Evolutionary conservation across 2,888 invertebrate genomes (phyloP), one percentile per base, ranked within the genome.

Genomic region (Cantharis lateralis): DNA sequence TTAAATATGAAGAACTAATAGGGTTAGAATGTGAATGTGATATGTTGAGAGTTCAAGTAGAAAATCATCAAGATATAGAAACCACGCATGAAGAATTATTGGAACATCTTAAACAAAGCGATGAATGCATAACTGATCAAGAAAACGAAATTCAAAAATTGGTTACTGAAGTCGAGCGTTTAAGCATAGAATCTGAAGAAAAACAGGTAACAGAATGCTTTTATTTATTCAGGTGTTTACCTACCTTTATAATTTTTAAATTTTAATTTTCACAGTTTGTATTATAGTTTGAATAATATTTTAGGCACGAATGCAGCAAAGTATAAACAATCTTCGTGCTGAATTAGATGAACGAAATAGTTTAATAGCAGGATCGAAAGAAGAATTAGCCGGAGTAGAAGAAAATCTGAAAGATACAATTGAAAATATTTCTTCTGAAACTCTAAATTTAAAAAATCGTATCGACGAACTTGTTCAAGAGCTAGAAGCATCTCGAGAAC

Each of bases 401-500:
- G 20, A 66, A 15, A 0, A 66, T 2, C 20, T 66, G 16, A 20
- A 10, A 66, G n/a, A 15, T 66, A 66, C 64, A 66, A 66, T 66
- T 20, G 9, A n/a, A 20, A 16, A 0, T 9, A 15, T 66, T 9
- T 15, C 64, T 20, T 66, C 18, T 1, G 64, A 66, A 66, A 16
- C 64, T 18, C 13, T n/a, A 3, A 18, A 66, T 66, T 66, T 66
- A 13, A 66, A 20, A 66, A 24, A 13, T 18, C n/a, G 64, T 13
- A 16, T 66, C 20, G 64, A 66, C 10, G 85, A 85, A 66, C 82
- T 83, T 73, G 83, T 83, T 1, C 84, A 84, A 75, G 20, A 32
- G 10, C 73, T 88, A 16, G 89, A 90, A 84, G 89, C 89, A 76
- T 18, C 64, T 9, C 76, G 20, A 74, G 75, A 61, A 73, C 79